A percentile compares a stretch with the other conserved stretches of the same genome.
phyloP scores from a whole-genome alignment of 2,113 vertebrate genomes.

The Aptenodytes forsteri region DNA sequence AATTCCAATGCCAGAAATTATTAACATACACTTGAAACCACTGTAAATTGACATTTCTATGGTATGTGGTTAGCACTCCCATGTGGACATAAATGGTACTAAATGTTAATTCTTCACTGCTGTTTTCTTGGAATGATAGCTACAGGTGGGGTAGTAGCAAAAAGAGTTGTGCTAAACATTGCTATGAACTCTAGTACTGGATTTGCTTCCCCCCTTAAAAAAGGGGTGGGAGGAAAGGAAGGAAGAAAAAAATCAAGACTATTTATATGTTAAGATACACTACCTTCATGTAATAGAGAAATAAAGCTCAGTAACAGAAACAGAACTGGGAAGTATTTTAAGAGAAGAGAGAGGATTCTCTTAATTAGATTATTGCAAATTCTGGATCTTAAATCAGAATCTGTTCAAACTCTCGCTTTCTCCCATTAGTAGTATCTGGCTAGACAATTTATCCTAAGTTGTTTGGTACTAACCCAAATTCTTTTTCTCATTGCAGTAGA shows the following conservation, averaged over 20 bases:
- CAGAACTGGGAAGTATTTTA: neutral
- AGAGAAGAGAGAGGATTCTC: neutral
- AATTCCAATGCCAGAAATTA: neutral
- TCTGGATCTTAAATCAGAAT: neutral
- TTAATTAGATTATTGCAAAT: neutral
- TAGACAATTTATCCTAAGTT: neutral
- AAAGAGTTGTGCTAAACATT: neutral
- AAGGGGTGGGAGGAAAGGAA: accelerated
- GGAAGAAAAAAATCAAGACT: neutral
- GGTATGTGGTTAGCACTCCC: neutral
- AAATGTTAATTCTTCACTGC: neutral
- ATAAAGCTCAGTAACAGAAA: neutral
- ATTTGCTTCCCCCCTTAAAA: neutral
- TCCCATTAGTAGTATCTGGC: neutral
- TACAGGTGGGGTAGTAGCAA: neutral
- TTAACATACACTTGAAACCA: neutral
- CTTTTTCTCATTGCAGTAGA: neutral
- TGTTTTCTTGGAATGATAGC: neutral
- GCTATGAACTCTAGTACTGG: neutral
- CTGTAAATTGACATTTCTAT: neutral
- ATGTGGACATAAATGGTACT: neutral
- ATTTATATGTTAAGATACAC: neutral
- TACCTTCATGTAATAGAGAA: neutral
- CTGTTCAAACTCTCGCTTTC: neutral
- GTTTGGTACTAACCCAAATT: neutral